phyloP scores from a whole-genome alignment of 2,797 vertebrate genomes.

The Sebastes steindachneri region DNA sequence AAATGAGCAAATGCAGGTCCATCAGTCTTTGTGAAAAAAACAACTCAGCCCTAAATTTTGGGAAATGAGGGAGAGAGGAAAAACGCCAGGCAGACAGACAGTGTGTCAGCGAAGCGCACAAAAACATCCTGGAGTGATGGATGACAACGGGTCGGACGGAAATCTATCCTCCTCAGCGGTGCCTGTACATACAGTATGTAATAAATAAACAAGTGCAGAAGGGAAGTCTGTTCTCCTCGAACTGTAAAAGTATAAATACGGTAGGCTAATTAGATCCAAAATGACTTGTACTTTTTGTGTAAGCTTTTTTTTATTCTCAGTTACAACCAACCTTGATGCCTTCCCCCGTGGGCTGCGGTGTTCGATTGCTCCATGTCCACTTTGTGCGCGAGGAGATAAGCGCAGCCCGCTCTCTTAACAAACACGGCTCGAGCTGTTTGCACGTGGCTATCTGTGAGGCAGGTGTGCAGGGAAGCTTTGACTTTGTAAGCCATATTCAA shows the following conservation, averaged over 20 bases:
- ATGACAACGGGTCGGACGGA: conserved; percentile 18
- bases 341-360: neutral
- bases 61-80: conserved; percentile 10
- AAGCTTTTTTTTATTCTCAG: conserved; percentile 9
- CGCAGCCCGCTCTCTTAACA: neutral
- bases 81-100: neutral
- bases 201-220: neutral
- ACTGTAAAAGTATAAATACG: neutral
- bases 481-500: conserved; percentile 71
- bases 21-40: conserved; percentile 3
- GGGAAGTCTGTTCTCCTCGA: neutral
- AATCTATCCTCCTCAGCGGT: neutral
- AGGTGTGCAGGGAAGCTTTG: conserved; percentile 54
- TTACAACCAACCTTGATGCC: conserved; percentile 2
- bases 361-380: conserved; percentile 17
- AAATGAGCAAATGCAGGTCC: conserved; percentile 3
- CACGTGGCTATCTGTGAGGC: conserved; percentile 61
- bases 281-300: neutral
- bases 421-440: conserved; percentile 39
- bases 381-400: conserved; percentile 69
- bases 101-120: conserved; percentile 8
- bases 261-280: neutral
- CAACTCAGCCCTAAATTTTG: neutral
- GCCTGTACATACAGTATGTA: neutral
- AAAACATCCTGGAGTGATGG: conserved; percentile 37